Conservation (phyloP, 2,113 vertebrate genomes). For the Cavia aperea region DNA sequence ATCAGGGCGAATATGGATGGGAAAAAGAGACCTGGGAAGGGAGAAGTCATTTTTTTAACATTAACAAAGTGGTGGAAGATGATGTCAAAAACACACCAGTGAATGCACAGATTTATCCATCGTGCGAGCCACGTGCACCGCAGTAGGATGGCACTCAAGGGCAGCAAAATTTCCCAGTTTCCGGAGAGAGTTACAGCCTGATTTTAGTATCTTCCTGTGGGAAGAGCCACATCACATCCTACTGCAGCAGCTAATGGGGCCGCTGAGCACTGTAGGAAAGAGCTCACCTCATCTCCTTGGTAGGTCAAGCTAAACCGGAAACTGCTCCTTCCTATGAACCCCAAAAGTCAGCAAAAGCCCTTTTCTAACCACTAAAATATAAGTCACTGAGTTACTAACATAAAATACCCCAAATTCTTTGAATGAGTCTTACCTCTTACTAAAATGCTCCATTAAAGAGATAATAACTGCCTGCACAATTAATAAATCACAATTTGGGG, state of each 20-base stretch:
- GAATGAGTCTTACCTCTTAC: neutral
- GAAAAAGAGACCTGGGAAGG: neutral
- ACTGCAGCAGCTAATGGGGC: neutral
- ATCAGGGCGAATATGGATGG: neutral
- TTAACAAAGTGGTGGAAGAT: neutral
- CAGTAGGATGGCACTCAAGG: neutral
- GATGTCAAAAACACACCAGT: accelerated
- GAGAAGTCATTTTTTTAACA: neutral
- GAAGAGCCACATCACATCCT: neutral
- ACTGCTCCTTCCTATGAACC: neutral
- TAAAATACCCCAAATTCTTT: neutral
- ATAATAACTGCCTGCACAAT: neutral
- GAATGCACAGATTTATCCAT: neutral
- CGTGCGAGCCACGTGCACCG: neutral
- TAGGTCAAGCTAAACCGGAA: neutral
- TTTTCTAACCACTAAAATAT: neutral
- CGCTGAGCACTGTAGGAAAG: neutral
- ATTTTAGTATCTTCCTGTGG: neutral
- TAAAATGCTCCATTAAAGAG: neutral
- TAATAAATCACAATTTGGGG: neutral
- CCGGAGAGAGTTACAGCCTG: neutral
- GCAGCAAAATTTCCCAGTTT: neutral
- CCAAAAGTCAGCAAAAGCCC: neutral
- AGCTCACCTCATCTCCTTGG: neutral
- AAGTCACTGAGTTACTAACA: neutral